Conservation (phyloP, 2,113 vertebrate genomes). For the Ophthalmolycus amberensis region DNA sequence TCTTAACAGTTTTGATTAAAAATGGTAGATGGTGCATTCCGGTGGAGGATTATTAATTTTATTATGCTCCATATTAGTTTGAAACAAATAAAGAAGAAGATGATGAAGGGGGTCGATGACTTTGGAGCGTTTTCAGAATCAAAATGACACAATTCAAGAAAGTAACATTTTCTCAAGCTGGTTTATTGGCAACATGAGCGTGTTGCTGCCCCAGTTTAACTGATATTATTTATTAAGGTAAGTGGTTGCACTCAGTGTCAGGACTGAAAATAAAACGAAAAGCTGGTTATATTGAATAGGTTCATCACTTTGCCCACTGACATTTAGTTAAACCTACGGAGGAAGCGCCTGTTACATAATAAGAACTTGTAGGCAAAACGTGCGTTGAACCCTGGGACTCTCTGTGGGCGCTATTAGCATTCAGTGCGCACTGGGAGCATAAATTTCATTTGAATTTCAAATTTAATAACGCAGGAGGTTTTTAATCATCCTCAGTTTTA, state of each 20-base stretch:
- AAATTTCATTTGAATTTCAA: slow-evolving; percentile 99
- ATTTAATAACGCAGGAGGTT: slow-evolving; percentile 99
- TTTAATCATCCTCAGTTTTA: slow-evolving; percentile 99
- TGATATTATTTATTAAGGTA: slow-evolving; percentile 51
- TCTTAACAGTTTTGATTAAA: slow-evolving; percentile 79
- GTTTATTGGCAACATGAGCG: slow-evolving; percentile 35
- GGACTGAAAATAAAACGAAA: slow-evolving; percentile 53
- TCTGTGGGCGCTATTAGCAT: slow-evolving; percentile 90
- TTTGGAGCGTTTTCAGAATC: slow-evolving; percentile 30
- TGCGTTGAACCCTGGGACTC: slow-evolving; percentile 86
- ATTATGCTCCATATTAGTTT: slow-evolving; percentile 39
- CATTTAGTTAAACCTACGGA: slow-evolving; percentile 66
- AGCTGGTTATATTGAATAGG: slow-evolving; percentile 51
- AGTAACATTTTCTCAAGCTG: neutral
- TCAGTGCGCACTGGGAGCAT: slow-evolving; percentile 92
- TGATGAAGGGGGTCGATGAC: slow-evolving; percentile 39
- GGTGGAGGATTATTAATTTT: slow-evolving; percentile 50
- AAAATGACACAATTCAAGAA: slow-evolving; percentile 30
- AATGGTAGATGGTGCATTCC: slow-evolving; percentile 54
- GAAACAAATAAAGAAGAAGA: slow-evolving; percentile 30
- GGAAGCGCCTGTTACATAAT: slow-evolving; percentile 76
- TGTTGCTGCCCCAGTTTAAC: slow-evolving; percentile 26
- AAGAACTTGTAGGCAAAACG: slow-evolving; percentile 56
- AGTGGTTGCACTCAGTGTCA: slow-evolving; percentile 44
- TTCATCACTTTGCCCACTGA: slow-evolving; percentile 61